A percentile compares a stretch with the other conserved stretches of the same genome.
Conservation (phyloP, 2,888 invertebrate species). For the Clanis bilineata region DNA sequence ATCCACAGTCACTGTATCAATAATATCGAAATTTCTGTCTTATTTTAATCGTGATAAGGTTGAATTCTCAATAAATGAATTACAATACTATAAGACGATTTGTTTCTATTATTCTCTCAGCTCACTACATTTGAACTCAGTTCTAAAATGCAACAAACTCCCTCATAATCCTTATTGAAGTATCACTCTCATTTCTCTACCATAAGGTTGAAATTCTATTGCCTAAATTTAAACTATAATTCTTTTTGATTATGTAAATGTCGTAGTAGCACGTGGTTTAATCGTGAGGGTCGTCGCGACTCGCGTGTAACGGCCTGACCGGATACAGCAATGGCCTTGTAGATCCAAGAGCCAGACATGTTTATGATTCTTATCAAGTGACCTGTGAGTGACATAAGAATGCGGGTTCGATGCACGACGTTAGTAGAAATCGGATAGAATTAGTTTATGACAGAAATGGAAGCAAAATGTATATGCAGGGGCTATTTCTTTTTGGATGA, state of each 20-base stretch:
- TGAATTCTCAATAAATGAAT: neutral
- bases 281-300: neutral
- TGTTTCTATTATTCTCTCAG: neutral
- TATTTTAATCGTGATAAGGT: neutral
- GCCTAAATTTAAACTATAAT: neutral
- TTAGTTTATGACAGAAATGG: too few species aligned
- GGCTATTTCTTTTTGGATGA: too few species aligned
- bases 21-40: neutral
- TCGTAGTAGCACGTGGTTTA: neutral
- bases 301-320: neutral
- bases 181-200: neutral
- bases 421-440: too few species aligned
- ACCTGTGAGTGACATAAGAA: neutral
- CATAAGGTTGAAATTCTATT: neutral
- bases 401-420: neutral
- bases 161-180: neutral
- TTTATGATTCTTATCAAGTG: neutral
- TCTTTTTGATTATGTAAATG: neutral
- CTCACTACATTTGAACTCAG: neutral
- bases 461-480: too few species aligned
- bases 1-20: neutral
- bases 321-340: neutral
- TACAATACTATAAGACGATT: neutral
- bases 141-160: neutral
- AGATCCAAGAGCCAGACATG: neutral